Percentiles rank a stretch among this genome's conserved stretches.
Conservation (phyloP, 2,888 invertebrate species). For the Punctoribates punctum region DNA sequence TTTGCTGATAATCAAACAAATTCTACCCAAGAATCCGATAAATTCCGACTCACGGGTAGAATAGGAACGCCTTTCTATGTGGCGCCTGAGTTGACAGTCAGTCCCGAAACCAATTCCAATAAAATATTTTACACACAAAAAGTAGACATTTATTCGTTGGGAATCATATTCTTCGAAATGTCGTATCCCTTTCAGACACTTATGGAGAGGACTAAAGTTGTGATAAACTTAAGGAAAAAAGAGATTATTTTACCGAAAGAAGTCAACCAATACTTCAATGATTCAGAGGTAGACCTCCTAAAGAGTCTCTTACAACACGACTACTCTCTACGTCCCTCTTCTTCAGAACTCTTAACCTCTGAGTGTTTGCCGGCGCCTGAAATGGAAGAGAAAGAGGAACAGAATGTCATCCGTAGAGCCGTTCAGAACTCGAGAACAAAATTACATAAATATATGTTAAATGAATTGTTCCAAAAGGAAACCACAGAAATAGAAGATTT, state of each 20-base stretch:
- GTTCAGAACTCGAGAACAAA: slow-evolving; percentile 75
- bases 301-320: slow-evolving; percentile 81
- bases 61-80: slow-evolving; percentile 93
- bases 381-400: slow-evolving; percentile 78
- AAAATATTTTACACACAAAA: slow-evolving; percentile 56
- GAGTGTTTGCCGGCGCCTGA: slow-evolving; percentile 77
- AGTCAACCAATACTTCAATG: slow-evolving; percentile 58
- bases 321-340: slow-evolving; percentile 74
- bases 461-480: slow-evolving; percentile 57
- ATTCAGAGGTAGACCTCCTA: slow-evolving; percentile 53
- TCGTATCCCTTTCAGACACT: slow-evolving; percentile 80
- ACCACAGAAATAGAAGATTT: slow-evolving; percentile 68
- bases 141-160: slow-evolving; percentile 75
- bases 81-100: slow-evolving; percentile 73
- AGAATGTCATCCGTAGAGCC: slow-evolving; percentile 75
- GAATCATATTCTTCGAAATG: slow-evolving; percentile 95
- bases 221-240: slow-evolving; percentile 67
- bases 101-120: slow-evolving; percentile 13
- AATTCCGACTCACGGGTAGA: slow-evolving; percentile 45
- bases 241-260: slow-evolving; percentile 68
- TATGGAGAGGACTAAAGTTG: slow-evolving; percentile 80
- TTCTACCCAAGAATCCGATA: slow-evolving; percentile 4
- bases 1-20: background rate
- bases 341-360: slow-evolving; percentile 75
- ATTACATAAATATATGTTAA: slow-evolving; percentile 63